Evolutionary conservation across 2,888 invertebrate genomes (phyloP).

Genomic region (Toxonevra muliebris): DNA sequence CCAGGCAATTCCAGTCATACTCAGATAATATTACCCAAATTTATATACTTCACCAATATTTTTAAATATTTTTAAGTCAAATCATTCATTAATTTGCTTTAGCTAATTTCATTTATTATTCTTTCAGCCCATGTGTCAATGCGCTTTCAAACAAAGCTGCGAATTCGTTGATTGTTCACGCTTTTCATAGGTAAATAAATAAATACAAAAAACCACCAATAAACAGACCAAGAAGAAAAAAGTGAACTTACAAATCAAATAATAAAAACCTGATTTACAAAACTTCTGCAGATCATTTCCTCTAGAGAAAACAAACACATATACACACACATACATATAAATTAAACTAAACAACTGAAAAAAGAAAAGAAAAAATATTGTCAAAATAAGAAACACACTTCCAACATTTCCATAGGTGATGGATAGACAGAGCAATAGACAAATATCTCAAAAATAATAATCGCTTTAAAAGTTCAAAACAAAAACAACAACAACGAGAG

Average conservation of each 20-base stretch:
- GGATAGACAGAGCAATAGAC: background rate
- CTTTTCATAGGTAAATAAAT: conserved; percentile 28
- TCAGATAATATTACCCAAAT: too few relatives aligned
- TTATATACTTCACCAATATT: too few relatives aligned
- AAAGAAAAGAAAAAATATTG: conserved; percentile 19
- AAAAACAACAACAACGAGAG: conserved; percentile 31
- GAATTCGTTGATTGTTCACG: background rate
- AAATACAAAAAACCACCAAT: background rate
- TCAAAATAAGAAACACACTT: conserved; percentile 27
- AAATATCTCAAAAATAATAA: conserved; percentile 12
- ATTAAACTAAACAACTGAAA: background rate
- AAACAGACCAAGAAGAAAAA: conserved; percentile 5
- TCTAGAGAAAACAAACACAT: too few relatives aligned
- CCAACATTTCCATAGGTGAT: conserved; percentile 7
- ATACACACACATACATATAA: background rate
- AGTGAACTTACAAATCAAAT: background rate
- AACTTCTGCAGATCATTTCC: too few relatives aligned
- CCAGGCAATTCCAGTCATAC: too few relatives aligned
- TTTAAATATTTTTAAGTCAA: too few relatives aligned
- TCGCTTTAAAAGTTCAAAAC: conserved; percentile 16
- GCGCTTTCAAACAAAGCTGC: background rate
- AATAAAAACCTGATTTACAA: background rate
- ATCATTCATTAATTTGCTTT: too few relatives aligned
- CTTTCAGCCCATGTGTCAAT: too few relatives aligned
- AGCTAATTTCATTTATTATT: too few relatives aligned